Evolutionary conservation across 2,797 vertebrate species (phyloP).

Genomic region (Helostoma temminkii): DNA sequence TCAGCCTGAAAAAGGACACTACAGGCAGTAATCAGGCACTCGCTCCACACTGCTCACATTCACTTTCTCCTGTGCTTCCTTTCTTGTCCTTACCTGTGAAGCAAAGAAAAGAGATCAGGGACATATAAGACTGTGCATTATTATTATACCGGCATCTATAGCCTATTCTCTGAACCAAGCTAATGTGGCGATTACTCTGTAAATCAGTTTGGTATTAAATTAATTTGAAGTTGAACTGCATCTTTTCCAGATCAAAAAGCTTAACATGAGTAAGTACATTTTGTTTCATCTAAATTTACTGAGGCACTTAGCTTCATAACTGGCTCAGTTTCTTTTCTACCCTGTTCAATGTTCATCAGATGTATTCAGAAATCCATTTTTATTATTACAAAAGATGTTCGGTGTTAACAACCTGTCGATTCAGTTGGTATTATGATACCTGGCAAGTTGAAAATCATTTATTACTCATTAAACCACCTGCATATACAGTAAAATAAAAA

Average conservation of each 20-base stretch:
- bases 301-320: background rate
- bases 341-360: background rate
- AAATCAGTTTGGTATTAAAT: no score
- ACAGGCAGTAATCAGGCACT: slow-evolving; percentile 9
- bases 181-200: no score
- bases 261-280: no score
- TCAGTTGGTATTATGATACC: background rate
- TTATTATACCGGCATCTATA: no score
- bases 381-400: background rate
- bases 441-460: background rate
- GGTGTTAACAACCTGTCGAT: background rate
- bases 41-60: background rate
- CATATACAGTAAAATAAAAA: background rate
- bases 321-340: background rate
- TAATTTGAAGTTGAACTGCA: background rate
- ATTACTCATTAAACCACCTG: slow-evolving; percentile 2
- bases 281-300: background rate
- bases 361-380: background rate
- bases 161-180: no score
- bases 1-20: slow-evolving; percentile 21
- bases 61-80: slow-evolving; percentile 1
- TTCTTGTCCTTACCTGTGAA: background rate
- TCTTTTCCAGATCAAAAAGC: no score
- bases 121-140: no score
- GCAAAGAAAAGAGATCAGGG: slow-evolving; percentile 1